Evolutionary conservation across 2,888 invertebrate genomes (phyloP).

Genomic region (Meteorus cinctellus): DNA sequence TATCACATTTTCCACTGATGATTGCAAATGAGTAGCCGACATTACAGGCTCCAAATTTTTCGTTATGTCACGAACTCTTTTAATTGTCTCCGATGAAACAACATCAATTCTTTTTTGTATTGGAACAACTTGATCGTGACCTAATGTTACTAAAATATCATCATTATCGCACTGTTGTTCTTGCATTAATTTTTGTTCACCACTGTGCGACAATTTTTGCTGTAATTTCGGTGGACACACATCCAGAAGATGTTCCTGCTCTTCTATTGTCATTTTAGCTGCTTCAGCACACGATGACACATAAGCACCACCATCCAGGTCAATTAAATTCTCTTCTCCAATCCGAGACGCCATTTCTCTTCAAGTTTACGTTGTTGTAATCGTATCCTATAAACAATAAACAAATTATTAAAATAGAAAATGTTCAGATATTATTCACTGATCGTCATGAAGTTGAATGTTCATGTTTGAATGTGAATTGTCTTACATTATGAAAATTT

Average conservation of each 20-base stretch:
- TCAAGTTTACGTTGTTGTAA: not conserved
- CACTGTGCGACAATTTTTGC: constrained; percentile 67
- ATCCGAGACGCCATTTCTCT: constrained; percentile 59
- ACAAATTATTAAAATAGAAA: not conserved
- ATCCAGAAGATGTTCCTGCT: constrained; percentile 69
- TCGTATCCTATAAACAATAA: not conserved
- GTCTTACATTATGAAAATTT: too few relatives aligned
- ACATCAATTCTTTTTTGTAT: constrained; percentile 68
- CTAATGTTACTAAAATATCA: constrained; percentile 67
- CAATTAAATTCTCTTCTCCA: constrained; percentile 67
- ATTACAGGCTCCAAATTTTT: constrained; percentile 69
- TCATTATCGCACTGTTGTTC: constrained; percentile 53
- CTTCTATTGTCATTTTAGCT: constrained; percentile 62
- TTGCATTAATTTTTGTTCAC: constrained; percentile 58
- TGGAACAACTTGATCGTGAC: constrained; percentile 70
- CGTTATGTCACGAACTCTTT: constrained; percentile 68
- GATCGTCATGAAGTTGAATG: too few relatives aligned
- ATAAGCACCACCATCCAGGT: constrained; percentile 62
- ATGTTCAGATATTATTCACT: too few relatives aligned
- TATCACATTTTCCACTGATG: constrained; percentile 20
- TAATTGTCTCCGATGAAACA: constrained; percentile 70
- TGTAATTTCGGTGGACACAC: constrained; percentile 70
- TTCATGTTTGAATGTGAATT: too few relatives aligned
- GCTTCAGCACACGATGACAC: constrained; percentile 51
- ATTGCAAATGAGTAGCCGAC: constrained; percentile 40